Base-by-base conservation (phyloP, 2,888 invertebrate species). In the Monoplex corrugatus region DNA sequence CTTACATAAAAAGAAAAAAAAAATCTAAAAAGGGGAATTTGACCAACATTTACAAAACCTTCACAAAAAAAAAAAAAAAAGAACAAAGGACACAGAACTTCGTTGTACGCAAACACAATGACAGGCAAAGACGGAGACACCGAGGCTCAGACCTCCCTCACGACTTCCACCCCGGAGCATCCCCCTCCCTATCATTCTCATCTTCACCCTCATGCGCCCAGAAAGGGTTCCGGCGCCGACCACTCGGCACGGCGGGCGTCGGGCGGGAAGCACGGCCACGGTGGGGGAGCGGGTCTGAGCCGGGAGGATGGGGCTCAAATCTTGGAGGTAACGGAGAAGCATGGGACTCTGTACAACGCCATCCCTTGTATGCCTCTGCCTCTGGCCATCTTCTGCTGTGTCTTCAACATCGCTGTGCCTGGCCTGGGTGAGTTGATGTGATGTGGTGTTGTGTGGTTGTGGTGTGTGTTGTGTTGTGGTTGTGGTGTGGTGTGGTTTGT, bases 331-430 rank as follows among this genome's bases (percentile, higher is more conserved):
- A 92, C 93, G 35, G 95, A 95, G 89, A 95, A 95, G 98, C 95
- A 98, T 97, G 96, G 98, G 98, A 94, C 95, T 45, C 94, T 96
- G 90, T 95, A 96, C 90, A 95, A 95, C 87, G 96, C 96, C n/a
- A 96, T 96, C 83, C 97, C 97, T 0, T 94, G 95, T 78, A 96
- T 97, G 96, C 96, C 96, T 0, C 92, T 96, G 32, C 94, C 95
- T 2, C 87, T 96, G 38, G 96, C 97, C 16, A 93, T 94, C 10
- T n/a, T 95, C 28, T 94, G 94, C 89, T 95, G 95, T 91, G 89
- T 95, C 50, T 90, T 96, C 85, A 96, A 96, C 90, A 95, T 96
- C 80, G 89, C 93, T 8, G 89, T 95, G 32, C 96, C 96, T 1
- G 96, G 96, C 28, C 87, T 94, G n/a, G 96, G 96, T 96, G 92